Evolutionary conservation across 2,888 invertebrate species (phyloP).

Genomic region (Eupeodes latifasciatus): DNA sequence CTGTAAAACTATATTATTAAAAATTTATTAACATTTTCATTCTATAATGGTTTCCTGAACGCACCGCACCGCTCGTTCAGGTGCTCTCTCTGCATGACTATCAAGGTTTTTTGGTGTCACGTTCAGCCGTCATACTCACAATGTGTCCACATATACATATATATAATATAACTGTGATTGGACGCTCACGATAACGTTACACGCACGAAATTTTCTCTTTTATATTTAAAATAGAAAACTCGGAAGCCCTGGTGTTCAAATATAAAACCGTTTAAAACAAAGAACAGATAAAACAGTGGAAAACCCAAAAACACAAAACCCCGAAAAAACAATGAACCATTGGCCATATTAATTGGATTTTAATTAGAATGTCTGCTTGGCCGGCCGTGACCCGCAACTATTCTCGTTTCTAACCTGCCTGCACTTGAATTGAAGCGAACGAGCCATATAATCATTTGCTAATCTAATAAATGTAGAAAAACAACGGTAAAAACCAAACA

Average conservation of each 20-base stretch:
- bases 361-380: slow-evolving; percentile 71
- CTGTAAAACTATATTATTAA: slow-evolving; percentile 56
- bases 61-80: background rate
- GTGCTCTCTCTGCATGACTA: slow-evolving; percentile 1
- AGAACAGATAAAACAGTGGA: slow-evolving; percentile 2
- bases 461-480: slow-evolving; percentile 63
- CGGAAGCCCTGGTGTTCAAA: slow-evolving; percentile 5
- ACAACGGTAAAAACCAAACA: slow-evolving; percentile 50
- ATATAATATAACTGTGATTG: slow-evolving; percentile 50
- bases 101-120: slow-evolving; percentile 52
- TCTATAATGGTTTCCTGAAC: slow-evolving; percentile 34
- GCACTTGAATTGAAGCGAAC: slow-evolving; percentile 62
- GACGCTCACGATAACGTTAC: slow-evolving; percentile 66
- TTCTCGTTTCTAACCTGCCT: background rate
- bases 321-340: slow-evolving; percentile 69
- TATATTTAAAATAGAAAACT: background rate
- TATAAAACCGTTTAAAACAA: slow-evolving; percentile 9
- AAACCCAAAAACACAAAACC: slow-evolving; percentile 20
- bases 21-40: slow-evolving; percentile 62
- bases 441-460: slow-evolving; percentile 75
- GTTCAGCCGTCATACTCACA: slow-evolving; percentile 54
- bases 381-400: slow-evolving; percentile 52
- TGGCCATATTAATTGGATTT: slow-evolving; percentile 75
- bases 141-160: background rate
- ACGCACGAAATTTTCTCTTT: slow-evolving; percentile 40